phyloP scores from a whole-genome alignment of 2,888 invertebrate species.

The Gisinianus flammeolus region DNA sequence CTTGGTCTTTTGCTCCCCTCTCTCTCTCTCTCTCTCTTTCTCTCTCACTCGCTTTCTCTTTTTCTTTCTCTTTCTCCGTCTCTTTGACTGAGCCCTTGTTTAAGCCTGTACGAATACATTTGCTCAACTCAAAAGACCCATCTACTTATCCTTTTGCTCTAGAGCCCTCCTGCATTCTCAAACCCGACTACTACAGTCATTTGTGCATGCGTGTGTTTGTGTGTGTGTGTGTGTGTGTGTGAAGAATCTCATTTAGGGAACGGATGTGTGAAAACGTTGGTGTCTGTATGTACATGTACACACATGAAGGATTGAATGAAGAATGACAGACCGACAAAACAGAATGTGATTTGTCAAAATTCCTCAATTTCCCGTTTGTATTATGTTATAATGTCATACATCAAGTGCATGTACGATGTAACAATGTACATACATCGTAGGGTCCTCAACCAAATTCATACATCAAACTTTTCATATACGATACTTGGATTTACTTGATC shows the following conservation, averaged over 20 bases:
- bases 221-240: not conserved
- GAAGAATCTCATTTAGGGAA: too few relatives aligned
- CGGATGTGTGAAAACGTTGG: not conserved
- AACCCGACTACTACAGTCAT: not conserved
- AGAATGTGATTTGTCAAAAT: slow-evolving; percentile 34
- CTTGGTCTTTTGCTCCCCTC: not conserved
- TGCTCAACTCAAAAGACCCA: slow-evolving; percentile 6
- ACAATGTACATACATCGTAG: not conserved
- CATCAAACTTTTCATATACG: too few relatives aligned
- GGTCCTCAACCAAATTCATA: not conserved
- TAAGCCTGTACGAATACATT: slow-evolving; percentile 5
- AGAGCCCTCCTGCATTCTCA: not conserved
- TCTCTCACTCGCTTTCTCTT: not conserved
- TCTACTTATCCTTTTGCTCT: not conserved
- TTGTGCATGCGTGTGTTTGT: not conserved
- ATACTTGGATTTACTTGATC: too few relatives aligned
- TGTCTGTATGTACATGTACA: not conserved
- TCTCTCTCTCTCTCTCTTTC: not conserved
- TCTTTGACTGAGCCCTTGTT: not conserved
- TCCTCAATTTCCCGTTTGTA: slow-evolving; percentile 29
- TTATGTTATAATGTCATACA: slow-evolving; percentile 21
- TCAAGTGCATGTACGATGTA: not conserved
- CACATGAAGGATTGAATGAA: not conserved
- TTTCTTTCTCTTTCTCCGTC: not conserved
- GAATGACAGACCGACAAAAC: slow-evolving; percentile 37